Conservation (phyloP, 2,113 vertebrate genomes). For the Aix galericulata region DNA sequence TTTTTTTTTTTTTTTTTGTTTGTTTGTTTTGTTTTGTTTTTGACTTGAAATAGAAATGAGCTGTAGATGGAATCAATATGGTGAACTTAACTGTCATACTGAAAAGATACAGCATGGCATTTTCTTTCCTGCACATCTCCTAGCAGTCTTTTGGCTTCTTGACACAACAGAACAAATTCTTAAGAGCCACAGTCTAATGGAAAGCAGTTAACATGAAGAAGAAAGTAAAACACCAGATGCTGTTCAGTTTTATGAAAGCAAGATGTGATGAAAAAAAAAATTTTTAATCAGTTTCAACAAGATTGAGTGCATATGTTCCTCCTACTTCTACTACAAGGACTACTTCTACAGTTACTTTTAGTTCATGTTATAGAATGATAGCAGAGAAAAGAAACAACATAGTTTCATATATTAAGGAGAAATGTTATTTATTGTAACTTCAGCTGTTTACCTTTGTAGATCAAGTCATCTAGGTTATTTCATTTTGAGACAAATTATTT, state of each 20-base stretch:
- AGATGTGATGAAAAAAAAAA: background rate
- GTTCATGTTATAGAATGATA: background rate
- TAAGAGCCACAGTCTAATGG: slow-evolving; percentile 13
- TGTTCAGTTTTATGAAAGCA: slow-evolving; percentile 1
- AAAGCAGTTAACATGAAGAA: slow-evolving; percentile 18
- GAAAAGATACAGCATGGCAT: background rate
- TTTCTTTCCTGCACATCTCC: background rate
- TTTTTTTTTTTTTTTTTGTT: background rate
- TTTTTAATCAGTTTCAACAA: slow-evolving; percentile 20
- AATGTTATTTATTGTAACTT: background rate
- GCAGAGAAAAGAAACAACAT: background rate
- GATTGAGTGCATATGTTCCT: background rate
- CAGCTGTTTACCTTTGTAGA: background rate
- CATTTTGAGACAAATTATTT: background rate
- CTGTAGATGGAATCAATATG: background rate
- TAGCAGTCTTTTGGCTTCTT: slow-evolving; percentile 14
- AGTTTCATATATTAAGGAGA: background rate
- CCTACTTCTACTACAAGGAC: background rate
- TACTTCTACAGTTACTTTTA: background rate
- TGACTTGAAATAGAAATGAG: background rate
- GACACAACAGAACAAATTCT: slow-evolving; percentile 15
- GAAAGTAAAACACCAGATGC: slow-evolving; percentile 13
- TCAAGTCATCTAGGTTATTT: background rate
- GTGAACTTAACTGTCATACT: background rate
- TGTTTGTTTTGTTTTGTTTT: background rate